phyloP scores from a whole-genome alignment of 2,888 invertebrate species.

The Cancer borealis region DNA sequence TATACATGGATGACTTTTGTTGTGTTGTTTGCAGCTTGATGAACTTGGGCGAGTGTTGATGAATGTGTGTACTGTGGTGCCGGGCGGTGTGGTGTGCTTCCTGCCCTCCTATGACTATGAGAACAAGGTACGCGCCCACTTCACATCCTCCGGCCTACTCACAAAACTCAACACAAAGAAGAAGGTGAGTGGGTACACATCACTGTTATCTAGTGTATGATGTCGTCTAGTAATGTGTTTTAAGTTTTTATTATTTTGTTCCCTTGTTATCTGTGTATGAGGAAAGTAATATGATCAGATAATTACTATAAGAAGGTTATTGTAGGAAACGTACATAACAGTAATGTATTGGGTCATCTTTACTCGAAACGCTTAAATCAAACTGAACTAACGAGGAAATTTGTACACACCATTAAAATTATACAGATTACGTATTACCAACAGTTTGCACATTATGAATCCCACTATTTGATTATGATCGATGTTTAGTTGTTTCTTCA shows the following conservation, averaged over 20 bases:
- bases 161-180: constrained; percentile 87
- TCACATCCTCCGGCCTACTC: constrained; percentile 84
- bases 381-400: neutral
- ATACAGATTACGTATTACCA: constrained; percentile 71
- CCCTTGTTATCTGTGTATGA: too few species aligned
- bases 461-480: neutral
- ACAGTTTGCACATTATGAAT: neutral
- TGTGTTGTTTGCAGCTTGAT: constrained; percentile 84
- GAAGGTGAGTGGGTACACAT: constrained; percentile 80
- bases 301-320: too few species aligned
- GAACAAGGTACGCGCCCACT: constrained; percentile 85
- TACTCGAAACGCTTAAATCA: too few species aligned
- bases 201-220: neutral
- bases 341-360: too few species aligned
- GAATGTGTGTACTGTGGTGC: constrained; percentile 87
- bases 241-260: too few species aligned
- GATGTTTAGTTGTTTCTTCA: constrained; percentile 86
- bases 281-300: too few species aligned
- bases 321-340: too few species aligned
- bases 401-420: neutral
- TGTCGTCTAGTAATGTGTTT: neutral
- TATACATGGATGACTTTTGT: neutral
- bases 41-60: constrained; percentile 88
- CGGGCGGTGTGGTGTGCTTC: constrained; percentile 94
- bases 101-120: constrained; percentile 96